Percentiles rank a stretch among this genome's conserved stretches.
These are phyloP conservation scores for Pseudochaenichthys georgianus DNA, from an alignment of 2,797 vertebrate genomes.

Conservation along the genomic window DNA sequence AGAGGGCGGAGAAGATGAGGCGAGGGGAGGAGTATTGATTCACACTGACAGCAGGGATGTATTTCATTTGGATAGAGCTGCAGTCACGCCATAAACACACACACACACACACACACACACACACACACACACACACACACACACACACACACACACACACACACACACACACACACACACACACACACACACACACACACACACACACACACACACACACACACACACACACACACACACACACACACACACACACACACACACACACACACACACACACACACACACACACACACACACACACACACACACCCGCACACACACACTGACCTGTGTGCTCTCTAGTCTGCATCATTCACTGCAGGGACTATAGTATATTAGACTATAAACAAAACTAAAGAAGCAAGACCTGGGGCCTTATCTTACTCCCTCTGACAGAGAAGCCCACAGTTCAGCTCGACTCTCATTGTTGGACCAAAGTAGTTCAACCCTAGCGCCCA, in stretches of 20 bases:
- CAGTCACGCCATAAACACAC: conserved; percentile 17
- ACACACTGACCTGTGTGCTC: background rate
- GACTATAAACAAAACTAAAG: background rate
- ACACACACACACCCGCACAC: background rate
- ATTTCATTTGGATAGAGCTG: conserved; percentile 46
- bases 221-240: background rate
- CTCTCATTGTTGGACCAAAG: too few species aligned
- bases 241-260: background rate
- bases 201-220: background rate
- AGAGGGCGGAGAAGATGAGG: conserved; percentile 15
- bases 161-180: too few species aligned
- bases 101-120: too few species aligned
- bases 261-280: too few species aligned
- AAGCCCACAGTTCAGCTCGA: too few species aligned
- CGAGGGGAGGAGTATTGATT: conserved; percentile 46
- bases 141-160: too few species aligned
- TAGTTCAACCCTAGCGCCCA: too few species aligned
- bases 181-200: too few species aligned
- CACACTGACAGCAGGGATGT: conserved; percentile 37
- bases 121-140: too few species aligned
- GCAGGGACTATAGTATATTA: background rate
- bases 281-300: background rate
- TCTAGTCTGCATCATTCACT: background rate
- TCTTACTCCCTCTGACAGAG: too few species aligned
- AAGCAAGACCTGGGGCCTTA: background rate